A percentile compares a stretch with the other conserved stretches of the same genome.
phyloP scores from a whole-genome alignment of 2,888 invertebrate genomes.

The Lasioglossum calceatum region DNA sequence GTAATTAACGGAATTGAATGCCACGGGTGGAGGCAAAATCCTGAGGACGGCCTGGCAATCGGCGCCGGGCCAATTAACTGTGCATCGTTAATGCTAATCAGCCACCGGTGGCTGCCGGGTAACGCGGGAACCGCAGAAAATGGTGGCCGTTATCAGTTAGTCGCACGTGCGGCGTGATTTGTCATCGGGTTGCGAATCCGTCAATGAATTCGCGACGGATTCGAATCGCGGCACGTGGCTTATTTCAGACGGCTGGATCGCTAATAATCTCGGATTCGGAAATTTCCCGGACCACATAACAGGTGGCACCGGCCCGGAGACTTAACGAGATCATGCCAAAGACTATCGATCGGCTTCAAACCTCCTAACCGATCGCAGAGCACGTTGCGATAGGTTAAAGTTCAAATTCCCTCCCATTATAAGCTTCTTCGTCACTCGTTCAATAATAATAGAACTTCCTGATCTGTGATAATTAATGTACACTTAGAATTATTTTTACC shows the following conservation, averaged over 20 bases:
- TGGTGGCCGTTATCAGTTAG: slow-evolving; percentile 42
- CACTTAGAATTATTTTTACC: no score
- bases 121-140: slow-evolving; percentile 40
- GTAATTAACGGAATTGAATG: neutral
- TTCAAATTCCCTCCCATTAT: neutral
- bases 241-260: slow-evolving; percentile 46
- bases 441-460: neutral
- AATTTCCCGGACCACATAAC: slow-evolving; percentile 60
- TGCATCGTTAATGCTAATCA: slow-evolving; percentile 40
- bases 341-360: neutral
- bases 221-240: slow-evolving; percentile 44
- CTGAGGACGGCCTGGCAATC: slow-evolving; percentile 16
- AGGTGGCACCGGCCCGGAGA: slow-evolving; percentile 43
- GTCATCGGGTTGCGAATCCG: slow-evolving; percentile 42
- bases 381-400: neutral
- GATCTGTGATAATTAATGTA: neutral
- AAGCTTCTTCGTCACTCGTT: neutral
- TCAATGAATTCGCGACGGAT: slow-evolving; percentile 35
- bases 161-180: slow-evolving; percentile 44
- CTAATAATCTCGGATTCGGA: slow-evolving; percentile 53
- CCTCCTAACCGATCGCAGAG: neutral
- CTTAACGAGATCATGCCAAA: neutral
- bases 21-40: slow-evolving; percentile 2
- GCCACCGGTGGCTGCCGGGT: slow-evolving; percentile 28
- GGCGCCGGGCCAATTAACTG: slow-evolving; percentile 37